Conservation (phyloP, 1,140 invertebrate genomes). For the Ephestia elutella region DNA sequence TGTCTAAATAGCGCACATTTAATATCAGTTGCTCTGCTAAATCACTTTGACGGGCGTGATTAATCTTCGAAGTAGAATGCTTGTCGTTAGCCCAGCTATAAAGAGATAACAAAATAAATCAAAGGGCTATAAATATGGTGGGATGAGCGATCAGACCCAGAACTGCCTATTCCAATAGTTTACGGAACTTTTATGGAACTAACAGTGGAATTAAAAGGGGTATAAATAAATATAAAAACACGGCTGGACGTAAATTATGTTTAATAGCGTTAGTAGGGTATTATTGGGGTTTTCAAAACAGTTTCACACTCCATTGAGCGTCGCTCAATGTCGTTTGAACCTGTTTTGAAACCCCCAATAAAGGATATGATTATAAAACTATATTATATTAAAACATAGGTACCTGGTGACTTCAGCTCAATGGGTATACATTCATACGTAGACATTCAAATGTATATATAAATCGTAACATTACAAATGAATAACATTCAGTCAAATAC, state of each 20-base stretch:
- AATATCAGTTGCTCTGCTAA: constrained; percentile 71
- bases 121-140: constrained; percentile 65
- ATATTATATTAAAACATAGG: no score
- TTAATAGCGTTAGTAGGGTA: constrained; percentile 58
- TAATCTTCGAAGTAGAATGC: constrained; percentile 67
- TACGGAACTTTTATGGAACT: constrained; percentile 65
- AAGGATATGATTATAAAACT: no score
- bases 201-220: constrained; percentile 43
- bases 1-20: constrained; percentile 67
- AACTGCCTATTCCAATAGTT: constrained; percentile 55
- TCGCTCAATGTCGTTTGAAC: no score
- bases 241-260: constrained; percentile 57
- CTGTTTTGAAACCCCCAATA: no score
- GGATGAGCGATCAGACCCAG: constrained; percentile 63
- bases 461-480: no score
- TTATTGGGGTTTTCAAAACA: no score
- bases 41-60: constrained; percentile 68
- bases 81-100: constrained; percentile 69
- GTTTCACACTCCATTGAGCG: no score
- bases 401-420: no score
- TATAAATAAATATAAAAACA: constrained; percentile 67
- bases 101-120: constrained; percentile 74
- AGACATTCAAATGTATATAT: no score
- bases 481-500: no score
- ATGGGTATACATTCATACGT: no score